These are phyloP conservation scores for Macaria liturata DNA, from an alignment of 2,888 invertebrate species.

Conservation along the genomic window DNA sequence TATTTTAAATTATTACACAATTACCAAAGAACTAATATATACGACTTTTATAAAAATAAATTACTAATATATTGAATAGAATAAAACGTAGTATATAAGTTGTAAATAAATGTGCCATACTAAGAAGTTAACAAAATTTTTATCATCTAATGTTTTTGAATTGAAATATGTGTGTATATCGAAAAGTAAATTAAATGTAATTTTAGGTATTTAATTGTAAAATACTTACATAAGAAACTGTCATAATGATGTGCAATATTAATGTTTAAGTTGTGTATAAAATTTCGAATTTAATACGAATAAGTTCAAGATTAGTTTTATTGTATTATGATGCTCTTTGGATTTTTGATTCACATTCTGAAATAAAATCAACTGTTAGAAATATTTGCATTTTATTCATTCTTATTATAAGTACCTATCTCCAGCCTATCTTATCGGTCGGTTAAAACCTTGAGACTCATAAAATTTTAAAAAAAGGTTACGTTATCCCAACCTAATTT, in stretches of 20 bases:
- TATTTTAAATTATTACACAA: too few species aligned
- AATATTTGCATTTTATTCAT: conserved; percentile 28
- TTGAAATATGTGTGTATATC: too few species aligned
- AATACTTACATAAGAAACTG: conserved; percentile 7
- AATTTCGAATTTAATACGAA: conserved; percentile 73
- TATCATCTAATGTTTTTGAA: too few species aligned
- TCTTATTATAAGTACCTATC: too few species aligned
- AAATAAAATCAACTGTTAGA: conserved; percentile 46
- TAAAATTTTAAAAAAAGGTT: too few species aligned
- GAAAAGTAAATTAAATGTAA: too few species aligned
- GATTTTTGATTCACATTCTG: conserved; percentile 40
- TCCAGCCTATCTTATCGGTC: too few species aligned
- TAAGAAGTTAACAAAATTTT: not conserved
- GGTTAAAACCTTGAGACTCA: too few species aligned
- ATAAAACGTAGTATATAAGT: not conserved
- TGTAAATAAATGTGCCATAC: conserved; percentile 16
- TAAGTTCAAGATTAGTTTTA: conserved; percentile 30
- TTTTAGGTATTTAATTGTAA: too few species aligned
- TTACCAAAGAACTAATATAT: conserved; percentile 8
- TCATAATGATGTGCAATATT: conserved; percentile 65
- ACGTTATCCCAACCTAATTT: too few species aligned
- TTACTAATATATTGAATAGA: conserved; percentile 10
- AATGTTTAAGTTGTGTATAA: conserved; percentile 53
- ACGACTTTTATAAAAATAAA: conserved; percentile 3
- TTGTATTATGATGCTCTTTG: conserved; percentile 23